phyloP scores from a whole-genome alignment of 30 jellyfish, hydroid and myxozoan genomes.

The Calvadosia cruxmelitensis region DNA sequence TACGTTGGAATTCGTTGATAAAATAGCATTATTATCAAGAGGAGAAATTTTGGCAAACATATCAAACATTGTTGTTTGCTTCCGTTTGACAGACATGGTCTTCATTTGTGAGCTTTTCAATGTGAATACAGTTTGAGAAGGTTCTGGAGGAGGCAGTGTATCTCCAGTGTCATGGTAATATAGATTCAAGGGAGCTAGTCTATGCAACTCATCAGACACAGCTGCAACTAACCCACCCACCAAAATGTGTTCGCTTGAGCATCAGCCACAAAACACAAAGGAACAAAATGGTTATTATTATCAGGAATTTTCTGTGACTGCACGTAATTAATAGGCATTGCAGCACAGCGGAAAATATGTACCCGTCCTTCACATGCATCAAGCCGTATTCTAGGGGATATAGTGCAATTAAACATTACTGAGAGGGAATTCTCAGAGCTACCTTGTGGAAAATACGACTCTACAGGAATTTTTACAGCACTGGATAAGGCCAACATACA shows the following conservation, averaged over 20 bases:
- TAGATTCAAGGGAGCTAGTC: no score
- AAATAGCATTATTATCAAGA: no score
- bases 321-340: constrained; percentile 13
- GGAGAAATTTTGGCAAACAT: no score
- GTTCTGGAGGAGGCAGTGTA: not conserved
- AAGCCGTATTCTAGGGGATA: not conserved
- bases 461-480: constrained; percentile 1
- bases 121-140: no score
- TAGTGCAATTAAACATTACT: constrained; percentile 3
- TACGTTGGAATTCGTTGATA: no score
- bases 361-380: not conserved
- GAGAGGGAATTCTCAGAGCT: not conserved
- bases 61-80: no score
- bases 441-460: constrained; percentile 11
- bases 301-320: not conserved
- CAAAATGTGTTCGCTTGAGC: not conserved
- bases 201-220: no score
- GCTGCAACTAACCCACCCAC: not conserved
- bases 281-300: constrained; percentile 25
- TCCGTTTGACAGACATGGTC: no score
- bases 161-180: constrained; percentile 1
- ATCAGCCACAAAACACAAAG: not conserved
- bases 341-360: constrained; percentile 12
- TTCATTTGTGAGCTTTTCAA: no score
- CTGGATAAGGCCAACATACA: constrained; percentile 11